Conservation (phyloP, 1,140 invertebrate genomes). For the Bombus consobrinus region DNA sequence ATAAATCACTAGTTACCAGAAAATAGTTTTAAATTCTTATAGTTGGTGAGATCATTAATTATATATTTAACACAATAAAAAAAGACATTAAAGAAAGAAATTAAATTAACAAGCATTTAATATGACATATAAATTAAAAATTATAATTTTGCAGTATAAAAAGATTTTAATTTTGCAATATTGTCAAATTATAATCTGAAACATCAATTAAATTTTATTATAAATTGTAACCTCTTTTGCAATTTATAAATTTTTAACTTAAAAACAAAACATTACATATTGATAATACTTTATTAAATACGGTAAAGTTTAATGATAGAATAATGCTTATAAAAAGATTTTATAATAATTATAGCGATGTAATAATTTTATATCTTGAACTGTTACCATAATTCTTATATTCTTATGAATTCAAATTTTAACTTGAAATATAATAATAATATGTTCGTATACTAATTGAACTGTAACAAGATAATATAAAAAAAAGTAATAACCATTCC, state of each 20-base stretch:
- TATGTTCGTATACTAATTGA: not conserved
- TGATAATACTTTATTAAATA: not conserved
- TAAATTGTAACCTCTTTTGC: not conserved
- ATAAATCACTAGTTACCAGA: not conserved
- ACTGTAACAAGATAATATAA: not conserved
- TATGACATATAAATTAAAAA: not conserved
- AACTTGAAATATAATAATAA: not conserved
- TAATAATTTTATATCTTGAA: not conserved
- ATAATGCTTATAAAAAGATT: not conserved
- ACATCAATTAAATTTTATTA: slow-evolving; percentile 11
- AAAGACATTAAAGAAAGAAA: not conserved
- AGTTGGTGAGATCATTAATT: not conserved
- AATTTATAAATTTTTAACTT: not conserved
- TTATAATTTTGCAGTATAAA: not conserved
- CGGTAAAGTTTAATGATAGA: not conserved
- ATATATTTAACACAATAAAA: not conserved
- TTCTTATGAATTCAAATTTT: not conserved
- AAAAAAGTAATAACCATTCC: not conserved
- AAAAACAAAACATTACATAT: not conserved
- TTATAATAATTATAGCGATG: not conserved
- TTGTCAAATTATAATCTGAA: not conserved
- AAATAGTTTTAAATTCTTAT: slow-evolving; percentile 4
- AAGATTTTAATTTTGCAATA: not conserved
- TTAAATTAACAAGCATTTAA: not conserved
- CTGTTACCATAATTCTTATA: not conserved